Evolutionary conservation across 2,797 vertebrate genomes (phyloP).

Genomic region (Fringilla coelebs): DNA sequence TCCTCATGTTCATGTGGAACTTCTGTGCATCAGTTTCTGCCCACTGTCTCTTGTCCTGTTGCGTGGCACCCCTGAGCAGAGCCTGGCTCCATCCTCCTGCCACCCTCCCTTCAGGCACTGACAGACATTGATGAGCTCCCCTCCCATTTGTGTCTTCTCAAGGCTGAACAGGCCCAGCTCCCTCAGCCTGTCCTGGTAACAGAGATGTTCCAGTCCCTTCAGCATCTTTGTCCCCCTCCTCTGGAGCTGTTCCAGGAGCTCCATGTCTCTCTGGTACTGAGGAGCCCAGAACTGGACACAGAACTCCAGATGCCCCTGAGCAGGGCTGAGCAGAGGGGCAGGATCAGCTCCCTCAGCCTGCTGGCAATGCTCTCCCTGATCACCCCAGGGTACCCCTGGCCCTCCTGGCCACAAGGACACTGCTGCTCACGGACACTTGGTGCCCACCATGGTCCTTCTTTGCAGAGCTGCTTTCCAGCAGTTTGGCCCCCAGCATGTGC

Average conservation of each 20-base stretch:
- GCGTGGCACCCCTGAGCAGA: background rate
- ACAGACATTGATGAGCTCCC: too few species aligned
- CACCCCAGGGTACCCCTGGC: background rate
- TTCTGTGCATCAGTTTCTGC: background rate
- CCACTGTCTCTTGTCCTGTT: accelerated
- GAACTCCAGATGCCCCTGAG: background rate
- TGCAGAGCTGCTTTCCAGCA: background rate
- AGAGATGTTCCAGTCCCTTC: background rate
- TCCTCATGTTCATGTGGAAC: background rate
- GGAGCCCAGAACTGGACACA: background rate
- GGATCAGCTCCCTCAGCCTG: accelerated
- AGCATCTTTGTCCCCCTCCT: accelerated
- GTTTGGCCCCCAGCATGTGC: accelerated
- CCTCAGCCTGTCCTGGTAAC: accelerated
- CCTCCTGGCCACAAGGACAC: background rate
- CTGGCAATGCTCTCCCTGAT: accelerated
- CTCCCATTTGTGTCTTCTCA: accelerated
- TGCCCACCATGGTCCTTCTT: background rate
- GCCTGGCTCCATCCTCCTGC: background rate
- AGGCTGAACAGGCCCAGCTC: background rate
- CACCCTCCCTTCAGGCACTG: background rate
- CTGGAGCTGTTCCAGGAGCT: background rate
- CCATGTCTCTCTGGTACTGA: background rate
- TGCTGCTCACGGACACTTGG: background rate
- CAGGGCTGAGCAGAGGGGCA: background rate